Evolutionary conservation across 2,113 vertebrate species (phyloP), one percentile per base, ranked within the genome.

Genomic region (Ornithorhynchus anatinus): DNA sequence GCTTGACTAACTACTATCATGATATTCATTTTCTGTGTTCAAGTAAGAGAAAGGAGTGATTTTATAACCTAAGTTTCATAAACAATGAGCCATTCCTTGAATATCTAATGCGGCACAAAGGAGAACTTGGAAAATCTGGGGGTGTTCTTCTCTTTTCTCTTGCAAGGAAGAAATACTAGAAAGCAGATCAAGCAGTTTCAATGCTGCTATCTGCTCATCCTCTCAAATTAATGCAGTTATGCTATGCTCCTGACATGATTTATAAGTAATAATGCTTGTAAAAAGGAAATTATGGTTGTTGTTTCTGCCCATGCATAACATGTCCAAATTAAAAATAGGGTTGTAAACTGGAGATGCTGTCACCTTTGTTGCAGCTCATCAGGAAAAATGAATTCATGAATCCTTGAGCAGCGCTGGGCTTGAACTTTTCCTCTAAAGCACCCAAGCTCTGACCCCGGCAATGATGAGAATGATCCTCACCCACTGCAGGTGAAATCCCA

Each of bases 241-340:
- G 39, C 35, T 59, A 4, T 57, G 39, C 35, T 8, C n/a, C 44
- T 62, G 39, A 52, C 6, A 0, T 82, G 86, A 87, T 90, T 90
- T 84, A 72, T 88, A 77, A 86, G 68, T 74, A 73, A 75, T 63
- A 85, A 82, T 10, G 16, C 66, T 85, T 88, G 78, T 84, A 68
- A 67, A 66, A 75, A 81, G 54, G 56, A 90, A 91, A 86, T 85
- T 44, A 58, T 45, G 81, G 60, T 69, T 87, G 80, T 80, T 85
- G 53, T 86, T 91, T 86, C 82, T 84, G 77, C 45, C 71, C 80
- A 66, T 63, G 78, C 86, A 75, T 86, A 86, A 35, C 83, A 62
- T 59, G 61, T 86, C 62, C 70, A 88, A 90, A 92, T 91, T 90
- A 88, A 92, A 86, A 74, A 80, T 44, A 77, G 1, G 5, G 60